Conservation (phyloP, 2,888 invertebrate species). For the Branchipolynoe longqiensis region DNA sequence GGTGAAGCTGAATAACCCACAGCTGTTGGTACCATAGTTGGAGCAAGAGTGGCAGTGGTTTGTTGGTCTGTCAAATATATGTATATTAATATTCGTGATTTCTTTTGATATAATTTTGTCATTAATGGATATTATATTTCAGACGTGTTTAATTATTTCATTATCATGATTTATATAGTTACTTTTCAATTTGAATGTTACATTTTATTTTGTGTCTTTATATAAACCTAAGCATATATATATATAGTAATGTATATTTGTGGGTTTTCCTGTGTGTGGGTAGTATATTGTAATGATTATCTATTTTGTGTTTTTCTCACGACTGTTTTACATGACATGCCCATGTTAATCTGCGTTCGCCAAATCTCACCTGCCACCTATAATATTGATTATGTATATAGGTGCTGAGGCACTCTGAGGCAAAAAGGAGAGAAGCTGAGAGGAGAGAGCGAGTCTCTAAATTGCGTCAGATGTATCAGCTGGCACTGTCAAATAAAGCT, state of each 20-base stretch:
- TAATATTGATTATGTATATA: slow-evolving; percentile 59
- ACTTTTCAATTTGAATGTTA: not conserved
- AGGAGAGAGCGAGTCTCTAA: slow-evolving; percentile 72
- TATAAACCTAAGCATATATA: not conserved
- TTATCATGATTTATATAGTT: not conserved
- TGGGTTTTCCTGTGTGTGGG: not conserved
- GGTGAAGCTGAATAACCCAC: no score
- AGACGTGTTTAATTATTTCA: not conserved
- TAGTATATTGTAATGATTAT: not conserved
- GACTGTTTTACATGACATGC: not conserved
- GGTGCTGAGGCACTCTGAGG: slow-evolving; percentile 70
- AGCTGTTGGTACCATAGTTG: no score
- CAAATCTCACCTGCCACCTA: not conserved
- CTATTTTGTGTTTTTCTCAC: not conserved
- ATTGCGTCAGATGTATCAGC: slow-evolving; percentile 76
- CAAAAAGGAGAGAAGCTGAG: slow-evolving; percentile 71
- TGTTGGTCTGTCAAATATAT: no score
- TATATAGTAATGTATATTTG: not conserved
- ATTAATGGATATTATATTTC: not conserved
- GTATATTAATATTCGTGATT: not conserved
- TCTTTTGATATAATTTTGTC: not conserved
- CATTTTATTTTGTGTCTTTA: not conserved
- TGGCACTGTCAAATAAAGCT: slow-evolving; percentile 77
- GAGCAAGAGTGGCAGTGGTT: no score
- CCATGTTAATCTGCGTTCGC: not conserved